A percentile compares a stretch with the other conserved stretches of the same genome.
Conservation (phyloP, 2,797 vertebrate genomes). For the Mallotus villosus region DNA sequence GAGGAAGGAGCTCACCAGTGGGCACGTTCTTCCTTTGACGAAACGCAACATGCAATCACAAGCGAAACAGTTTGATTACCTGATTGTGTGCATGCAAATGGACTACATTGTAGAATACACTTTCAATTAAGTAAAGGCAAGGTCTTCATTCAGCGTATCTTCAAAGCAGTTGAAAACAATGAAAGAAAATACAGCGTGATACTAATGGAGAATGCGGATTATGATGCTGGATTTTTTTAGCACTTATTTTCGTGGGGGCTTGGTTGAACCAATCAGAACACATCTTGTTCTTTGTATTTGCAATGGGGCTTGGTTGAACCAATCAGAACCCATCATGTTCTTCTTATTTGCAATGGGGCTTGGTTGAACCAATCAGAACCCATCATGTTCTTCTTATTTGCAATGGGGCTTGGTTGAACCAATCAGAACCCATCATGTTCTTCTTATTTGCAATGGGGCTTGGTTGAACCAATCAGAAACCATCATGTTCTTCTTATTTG, state of each 20-base stretch:
- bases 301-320: too few relatives aligned
- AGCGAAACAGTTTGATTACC: background rate
- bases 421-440: too few relatives aligned
- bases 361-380: background rate
- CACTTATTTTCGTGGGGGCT: background rate
- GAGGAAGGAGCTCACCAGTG: background rate
- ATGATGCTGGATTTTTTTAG: background rate
- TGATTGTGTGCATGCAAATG: background rate
- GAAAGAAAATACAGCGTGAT: too few relatives aligned
- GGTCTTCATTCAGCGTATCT: too few relatives aligned
- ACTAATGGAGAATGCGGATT: background rate
- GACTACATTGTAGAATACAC: background rate
- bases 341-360: background rate
- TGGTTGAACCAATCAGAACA: background rate
- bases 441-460: background rate
- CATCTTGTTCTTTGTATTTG: background rate
- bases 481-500: background rate
- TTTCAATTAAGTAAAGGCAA: background rate
- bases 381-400: background rate
- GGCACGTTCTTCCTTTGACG: background rate
- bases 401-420: too few relatives aligned
- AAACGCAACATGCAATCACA: background rate
- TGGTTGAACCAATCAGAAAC: background rate
- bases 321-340: background rate
- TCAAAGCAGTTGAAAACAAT: too few relatives aligned